These are phyloP conservation scores for Danio rerio DNA, from an alignment of 2,113 vertebrate species.

Conservation along the genomic window DNA sequence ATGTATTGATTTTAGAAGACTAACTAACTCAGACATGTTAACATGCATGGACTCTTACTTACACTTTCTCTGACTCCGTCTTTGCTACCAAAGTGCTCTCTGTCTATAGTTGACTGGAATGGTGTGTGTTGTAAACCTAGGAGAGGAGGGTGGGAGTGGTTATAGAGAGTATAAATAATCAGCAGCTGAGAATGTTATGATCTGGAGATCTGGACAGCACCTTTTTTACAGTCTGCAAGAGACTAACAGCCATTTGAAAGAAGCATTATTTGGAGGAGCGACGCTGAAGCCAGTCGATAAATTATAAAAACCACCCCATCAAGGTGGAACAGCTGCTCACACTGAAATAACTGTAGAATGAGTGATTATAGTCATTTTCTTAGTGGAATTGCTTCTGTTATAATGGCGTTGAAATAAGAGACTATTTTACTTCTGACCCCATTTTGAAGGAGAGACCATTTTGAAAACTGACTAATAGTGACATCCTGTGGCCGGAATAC, in stretches of 20 bases:
- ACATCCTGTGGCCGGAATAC: conserved; percentile 81
- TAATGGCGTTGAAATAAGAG: conserved; percentile 67
- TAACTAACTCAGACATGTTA: conserved; percentile 63
- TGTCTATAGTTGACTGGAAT: conserved; percentile 78
- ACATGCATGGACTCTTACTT: conserved; percentile 60
- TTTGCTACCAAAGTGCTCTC: conserved; percentile 84
- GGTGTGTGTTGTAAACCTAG: conserved; percentile 68
- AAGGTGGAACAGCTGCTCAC: conserved; percentile 71
- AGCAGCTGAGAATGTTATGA: conserved; percentile 69
- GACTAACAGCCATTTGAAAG: conserved; percentile 61
- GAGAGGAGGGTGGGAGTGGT: conserved; percentile 58
- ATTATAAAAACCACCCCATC: conserved; percentile 73
- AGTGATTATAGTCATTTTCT: conserved; percentile 60
- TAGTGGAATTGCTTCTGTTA: conserved; percentile 61
- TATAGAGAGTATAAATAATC: conserved; percentile 52
- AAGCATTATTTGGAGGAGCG: conserved; percentile 36
- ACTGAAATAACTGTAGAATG: conserved; percentile 65
- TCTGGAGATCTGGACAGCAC: conserved; percentile 63
- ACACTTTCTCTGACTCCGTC: conserved; percentile 58
- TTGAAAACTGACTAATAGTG: conserved; percentile 76
- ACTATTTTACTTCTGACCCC: conserved; percentile 67
- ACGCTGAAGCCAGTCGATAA: conserved; percentile 68
- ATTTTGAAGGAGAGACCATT: conserved; percentile 55
- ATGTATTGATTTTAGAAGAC: conserved; percentile 70
- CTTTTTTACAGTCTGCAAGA: conserved; percentile 56